Evolutionary conservation across 2,888 invertebrate species (phyloP).

Genomic region (Dryomyza anilis): DNA sequence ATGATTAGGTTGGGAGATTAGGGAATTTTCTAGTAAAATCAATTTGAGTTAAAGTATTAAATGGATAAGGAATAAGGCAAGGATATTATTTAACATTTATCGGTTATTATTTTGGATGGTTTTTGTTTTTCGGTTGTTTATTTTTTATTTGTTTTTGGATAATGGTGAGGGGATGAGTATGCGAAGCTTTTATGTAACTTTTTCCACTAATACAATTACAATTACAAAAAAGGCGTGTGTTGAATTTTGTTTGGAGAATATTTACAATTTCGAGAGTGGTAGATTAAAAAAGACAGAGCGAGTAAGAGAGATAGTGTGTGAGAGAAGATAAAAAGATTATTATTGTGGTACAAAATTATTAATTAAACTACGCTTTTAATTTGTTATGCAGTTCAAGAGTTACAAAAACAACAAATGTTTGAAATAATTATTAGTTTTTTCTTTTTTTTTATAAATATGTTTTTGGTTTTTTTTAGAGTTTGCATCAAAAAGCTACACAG

Average conservation of each 20-base stretch:
- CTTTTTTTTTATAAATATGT: too few relatives aligned
- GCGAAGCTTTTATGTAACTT: conserved; percentile 53
- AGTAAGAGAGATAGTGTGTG: not conserved
- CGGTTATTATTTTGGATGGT: conserved; percentile 6
- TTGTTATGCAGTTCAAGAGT: conserved; percentile 29
- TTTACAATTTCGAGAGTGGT: conserved; percentile 44
- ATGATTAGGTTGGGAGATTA: too few relatives aligned
- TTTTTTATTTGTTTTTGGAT: conserved; percentile 18
- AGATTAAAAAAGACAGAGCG: not conserved
- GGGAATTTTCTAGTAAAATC: too few relatives aligned
- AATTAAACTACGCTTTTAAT: not conserved
- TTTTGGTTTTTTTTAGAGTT: too few relatives aligned
- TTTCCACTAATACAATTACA: conserved; percentile 42
- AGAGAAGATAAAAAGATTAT: conserved; percentile 21
- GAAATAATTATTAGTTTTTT: too few relatives aligned
- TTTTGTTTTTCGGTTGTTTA: conserved; percentile 14
- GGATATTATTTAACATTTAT: too few relatives aligned
- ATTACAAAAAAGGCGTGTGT: conserved; percentile 27
- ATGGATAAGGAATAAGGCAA: too few relatives aligned
- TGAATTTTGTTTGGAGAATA: conserved; percentile 39
- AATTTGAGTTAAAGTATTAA: too few relatives aligned
- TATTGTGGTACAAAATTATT: not conserved
- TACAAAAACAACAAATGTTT: conserved; percentile 24
- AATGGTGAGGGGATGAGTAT: conserved; percentile 49
- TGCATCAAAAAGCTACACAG: too few relatives aligned